Evolutionary conservation across 2,113 vertebrate genomes (phyloP).

Genomic region (Brevimyrus niger): DNA sequence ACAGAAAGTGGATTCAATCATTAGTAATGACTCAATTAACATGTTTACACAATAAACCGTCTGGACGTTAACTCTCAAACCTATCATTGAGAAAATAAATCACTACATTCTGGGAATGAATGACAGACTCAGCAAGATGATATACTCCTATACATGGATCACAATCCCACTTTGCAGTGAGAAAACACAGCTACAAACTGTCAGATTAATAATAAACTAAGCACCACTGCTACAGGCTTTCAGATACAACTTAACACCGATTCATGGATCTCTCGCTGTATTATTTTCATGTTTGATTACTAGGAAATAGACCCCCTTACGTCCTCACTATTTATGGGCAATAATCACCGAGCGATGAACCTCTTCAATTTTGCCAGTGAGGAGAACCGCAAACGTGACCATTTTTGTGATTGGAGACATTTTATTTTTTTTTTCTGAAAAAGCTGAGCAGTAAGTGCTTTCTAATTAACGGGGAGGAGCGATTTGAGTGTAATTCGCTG

Average conservation of each 20-base stretch:
- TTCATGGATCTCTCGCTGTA: not conserved
- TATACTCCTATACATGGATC: not conserved
- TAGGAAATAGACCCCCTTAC: not conserved
- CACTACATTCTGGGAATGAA: not conserved
- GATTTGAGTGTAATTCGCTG: not conserved
- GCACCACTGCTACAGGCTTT: not conserved
- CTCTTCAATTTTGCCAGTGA: constrained; percentile 13
- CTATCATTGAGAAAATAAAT: not conserved
- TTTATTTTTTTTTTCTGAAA: constrained; percentile 7
- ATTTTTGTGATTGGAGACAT: constrained; percentile 5
- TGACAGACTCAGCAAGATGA: not conserved
- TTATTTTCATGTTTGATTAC: constrained; percentile 13
- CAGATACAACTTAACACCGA: constrained; percentile 2
- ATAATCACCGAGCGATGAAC: not conserved
- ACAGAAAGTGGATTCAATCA: not conserved
- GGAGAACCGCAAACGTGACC: constrained; percentile 10
- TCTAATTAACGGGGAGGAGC: constrained; percentile 20
- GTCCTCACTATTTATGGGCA: not conserved
- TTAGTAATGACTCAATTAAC: not conserved
- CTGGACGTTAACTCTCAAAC: not conserved
- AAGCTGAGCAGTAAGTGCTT: not conserved
- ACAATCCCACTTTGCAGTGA: not conserved
- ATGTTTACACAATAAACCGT: not conserved
- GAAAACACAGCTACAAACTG: not conserved
- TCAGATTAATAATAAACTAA: not conserved